A percentile compares a stretch with the other conserved stretches of the same genome.
Evolutionary conservation across 1,140 invertebrate genomes (phyloP).

Genomic region (Drosophila pruinosa): DNA sequence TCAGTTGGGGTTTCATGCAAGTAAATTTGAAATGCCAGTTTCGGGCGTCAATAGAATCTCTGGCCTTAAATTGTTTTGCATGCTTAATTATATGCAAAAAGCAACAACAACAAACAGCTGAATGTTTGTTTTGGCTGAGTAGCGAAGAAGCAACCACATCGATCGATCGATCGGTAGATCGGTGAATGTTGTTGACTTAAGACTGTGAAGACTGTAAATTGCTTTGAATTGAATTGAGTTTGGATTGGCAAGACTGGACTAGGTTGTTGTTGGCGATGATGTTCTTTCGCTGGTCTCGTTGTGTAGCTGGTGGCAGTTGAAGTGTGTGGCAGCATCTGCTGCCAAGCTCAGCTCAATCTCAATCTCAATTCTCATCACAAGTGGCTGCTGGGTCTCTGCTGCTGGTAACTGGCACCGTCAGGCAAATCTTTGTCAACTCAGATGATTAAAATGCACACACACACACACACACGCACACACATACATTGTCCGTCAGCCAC

Average conservation of each 20-base stretch:
- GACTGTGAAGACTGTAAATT: constrained; percentile 2
- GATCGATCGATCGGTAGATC: constrained; percentile 7
- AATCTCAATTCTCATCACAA: constrained; percentile 2
- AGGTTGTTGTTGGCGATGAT: neutral
- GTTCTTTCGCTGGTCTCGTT: constrained; percentile 9
- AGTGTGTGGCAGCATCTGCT: constrained; percentile 18
- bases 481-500: constrained; percentile 45
- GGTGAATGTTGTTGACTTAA: constrained; percentile 73
- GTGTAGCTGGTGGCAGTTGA: constrained; percentile 61
- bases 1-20: constrained; percentile 7
- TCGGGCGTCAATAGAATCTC: constrained; percentile 51
- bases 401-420: constrained; percentile 74
- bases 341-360: constrained; percentile 9
- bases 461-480: neutral
- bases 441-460: constrained; percentile 61
- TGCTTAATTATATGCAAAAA: constrained; percentile 68
- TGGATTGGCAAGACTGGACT: constrained; percentile 1
- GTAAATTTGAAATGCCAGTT: constrained; percentile 17
- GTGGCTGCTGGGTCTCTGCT: constrained; percentile 4
- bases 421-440: constrained; percentile 74
- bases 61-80: constrained; percentile 62
- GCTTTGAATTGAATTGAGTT: constrained; percentile 25
- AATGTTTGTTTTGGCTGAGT: constrained; percentile 53
- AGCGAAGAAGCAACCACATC: constrained; percentile 23
- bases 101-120: constrained; percentile 6